These are phyloP conservation scores for Urosaurus nigricauda DNA, from an alignment of 2,797 vertebrate species.

Conservation along the genomic window DNA sequence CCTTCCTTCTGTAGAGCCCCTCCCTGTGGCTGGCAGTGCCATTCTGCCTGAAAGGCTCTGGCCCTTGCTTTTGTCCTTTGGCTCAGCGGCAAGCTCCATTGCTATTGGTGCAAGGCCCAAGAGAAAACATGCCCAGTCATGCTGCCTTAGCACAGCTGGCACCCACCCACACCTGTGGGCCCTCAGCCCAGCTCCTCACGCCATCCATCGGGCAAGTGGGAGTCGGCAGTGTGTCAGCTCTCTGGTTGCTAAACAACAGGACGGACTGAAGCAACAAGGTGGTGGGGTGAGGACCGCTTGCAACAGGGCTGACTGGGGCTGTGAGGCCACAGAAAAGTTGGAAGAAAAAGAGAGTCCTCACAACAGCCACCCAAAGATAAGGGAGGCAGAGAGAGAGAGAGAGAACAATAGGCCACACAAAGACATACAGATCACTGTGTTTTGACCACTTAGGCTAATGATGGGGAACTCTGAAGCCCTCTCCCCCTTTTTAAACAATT, in stretches of 20 bases:
- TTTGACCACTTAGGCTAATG: background rate
- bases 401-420: background rate
- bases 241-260: slow-evolving; percentile 2
- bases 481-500: no score
- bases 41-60: background rate
- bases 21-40: background rate
- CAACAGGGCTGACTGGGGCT: background rate
- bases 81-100: background rate
- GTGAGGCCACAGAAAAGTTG: background rate
- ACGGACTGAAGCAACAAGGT: background rate
- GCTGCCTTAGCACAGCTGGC: background rate
- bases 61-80: background rate
- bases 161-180: background rate
- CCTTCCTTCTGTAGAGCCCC: background rate
- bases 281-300: background rate
- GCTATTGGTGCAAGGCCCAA: background rate
- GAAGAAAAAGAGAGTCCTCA: background rate
- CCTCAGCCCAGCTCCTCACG: slow-evolving; percentile 4
- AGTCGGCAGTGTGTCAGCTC: background rate
- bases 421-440: no score
- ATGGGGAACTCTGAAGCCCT: background rate
- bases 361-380: background rate
- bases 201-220: background rate
- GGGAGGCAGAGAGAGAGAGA: background rate
- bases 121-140: slow-evolving; percentile 17